Base-by-base conservation (phyloP, 2,797 vertebrate species). In the Crenuchus spilurus region DNA sequence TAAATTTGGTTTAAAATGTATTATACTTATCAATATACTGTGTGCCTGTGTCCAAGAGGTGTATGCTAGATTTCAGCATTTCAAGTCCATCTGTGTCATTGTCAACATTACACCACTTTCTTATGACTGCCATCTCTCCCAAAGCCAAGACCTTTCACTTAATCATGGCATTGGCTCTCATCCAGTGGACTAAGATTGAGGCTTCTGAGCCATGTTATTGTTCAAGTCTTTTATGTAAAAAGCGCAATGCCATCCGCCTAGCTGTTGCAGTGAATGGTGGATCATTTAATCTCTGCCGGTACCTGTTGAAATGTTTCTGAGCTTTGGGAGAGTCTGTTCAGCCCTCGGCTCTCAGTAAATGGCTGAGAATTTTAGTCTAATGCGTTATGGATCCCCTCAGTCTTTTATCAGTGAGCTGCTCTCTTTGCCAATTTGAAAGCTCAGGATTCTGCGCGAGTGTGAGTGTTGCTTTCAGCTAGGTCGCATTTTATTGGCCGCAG, bases 341-440 rank as follows among this genome's bases (percentile, higher is more conserved):
- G 44, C 65, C 42, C 51, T 69, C 63, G 69, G 73, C 62, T 37
- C 30, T 46, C 10, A 57, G 30, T 64, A 60, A 31, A 11, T 51
- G 42, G 49, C 66, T 66, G 9, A 18, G 48, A 70, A 22, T 73
- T 71, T 62, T 68, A 57, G n/a, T 46, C 49, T 51, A 73, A 49
- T 54, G 42, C 42, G 55, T 49, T 77, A 74, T 65, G 44, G 62
- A 62, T 71, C 52, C 61, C 54, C 22, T 46, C n/a, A 62, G 71
- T 55, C 44, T 55, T 74, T 77, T 76, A 72, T 72, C 73, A 70
- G 60, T 33, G 51, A 60, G 65, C 33, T 22, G 22, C 71, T 68
- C 46, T 76, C 22, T 6, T 28, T 79, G 70, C 63, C 76, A 80
- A 58, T 79, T 76, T 78, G 70, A 33, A 63, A 26, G 33, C 63